Evolutionary conservation across 1,140 invertebrate genomes (phyloP).

Genomic region (Drosophila tristis): DNA sequence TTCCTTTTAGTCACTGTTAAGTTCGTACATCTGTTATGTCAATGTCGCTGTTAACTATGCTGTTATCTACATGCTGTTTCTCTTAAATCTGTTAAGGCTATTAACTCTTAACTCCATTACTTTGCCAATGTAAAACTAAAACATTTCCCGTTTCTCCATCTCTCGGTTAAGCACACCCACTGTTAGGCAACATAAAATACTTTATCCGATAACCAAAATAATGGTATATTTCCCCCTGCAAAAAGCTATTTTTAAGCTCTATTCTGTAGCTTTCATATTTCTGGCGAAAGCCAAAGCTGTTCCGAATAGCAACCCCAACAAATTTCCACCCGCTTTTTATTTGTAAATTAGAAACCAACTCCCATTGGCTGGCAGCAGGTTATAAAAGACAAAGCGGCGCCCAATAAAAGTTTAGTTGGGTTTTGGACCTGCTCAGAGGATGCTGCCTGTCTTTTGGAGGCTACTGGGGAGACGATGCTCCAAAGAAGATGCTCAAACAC

Average conservation of each 20-base stretch:
- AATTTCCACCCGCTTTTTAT: constrained; percentile 27
- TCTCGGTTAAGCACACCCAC: not conserved
- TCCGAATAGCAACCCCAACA: constrained; percentile 16
- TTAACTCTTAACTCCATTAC: too few relatives aligned
- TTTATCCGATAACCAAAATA: constrained; percentile 36
- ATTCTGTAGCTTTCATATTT: constrained; percentile 17
- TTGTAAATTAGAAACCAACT: constrained; percentile 43
- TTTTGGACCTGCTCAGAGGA: constrained; percentile 9
- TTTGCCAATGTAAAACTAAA: too few relatives aligned
- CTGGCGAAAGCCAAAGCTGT: constrained; percentile 15
- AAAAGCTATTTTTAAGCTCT: constrained; percentile 45
- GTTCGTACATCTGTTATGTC: not conserved
- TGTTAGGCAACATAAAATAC: not conserved
- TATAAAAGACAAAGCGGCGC: constrained; percentile 59
- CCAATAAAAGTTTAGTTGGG: constrained; percentile 70
- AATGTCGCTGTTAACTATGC: not conserved
- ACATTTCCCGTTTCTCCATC: too few relatives aligned
- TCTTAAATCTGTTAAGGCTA: too few relatives aligned
- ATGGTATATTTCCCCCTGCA: constrained; percentile 43
- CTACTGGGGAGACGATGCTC: too few relatives aligned
- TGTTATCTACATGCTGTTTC: not conserved
- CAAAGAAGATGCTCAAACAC: too few relatives aligned
- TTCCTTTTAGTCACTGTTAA: not conserved
- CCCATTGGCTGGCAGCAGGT: constrained; percentile 53
- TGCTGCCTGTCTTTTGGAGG: constrained; percentile 7